phyloP scores from a whole-genome alignment of 1,140 invertebrate genomes.

The Pseudobourletiella spinata region DNA sequence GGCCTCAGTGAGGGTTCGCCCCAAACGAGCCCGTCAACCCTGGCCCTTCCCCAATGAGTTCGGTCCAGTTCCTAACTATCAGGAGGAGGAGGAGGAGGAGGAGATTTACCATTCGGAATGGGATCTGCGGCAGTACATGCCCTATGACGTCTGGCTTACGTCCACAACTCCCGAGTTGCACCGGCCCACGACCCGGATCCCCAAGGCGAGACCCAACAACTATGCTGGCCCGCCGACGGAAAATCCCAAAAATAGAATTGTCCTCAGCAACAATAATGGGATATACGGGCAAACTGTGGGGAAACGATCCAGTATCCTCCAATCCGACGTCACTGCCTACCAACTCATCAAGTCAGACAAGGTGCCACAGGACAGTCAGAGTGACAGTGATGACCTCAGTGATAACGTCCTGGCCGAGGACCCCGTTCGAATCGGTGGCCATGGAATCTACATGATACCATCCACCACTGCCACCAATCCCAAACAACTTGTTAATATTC shows the following conservation, averaged over 20 bases:
- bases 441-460: conserved; percentile 31
- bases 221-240: too few relatives aligned
- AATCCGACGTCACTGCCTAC: conserved; percentile 77
- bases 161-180: too few relatives aligned
- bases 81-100: too few relatives aligned
- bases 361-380: conserved; percentile 15
- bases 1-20: conserved; percentile 30
- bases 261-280: too few relatives aligned
- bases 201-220: too few relatives aligned
- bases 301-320: conserved; percentile 59
- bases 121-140: conserved; percentile 33
- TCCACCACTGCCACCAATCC: too few relatives aligned
- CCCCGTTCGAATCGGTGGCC: conserved; percentile 31
- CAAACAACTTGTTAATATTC: too few relatives aligned
- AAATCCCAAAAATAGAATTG: too few relatives aligned
- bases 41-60: conserved; percentile 31
- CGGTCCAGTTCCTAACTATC: conserved; percentile 34
- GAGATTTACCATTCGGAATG: conserved; percentile 34
- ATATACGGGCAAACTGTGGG: conserved; percentile 11
- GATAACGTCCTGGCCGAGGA: conserved; percentile 45
- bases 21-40: conserved; percentile 27
- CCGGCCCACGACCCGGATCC: too few relatives aligned
- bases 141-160: conserved; percentile 33
- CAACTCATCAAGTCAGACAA: conserved; percentile 64
- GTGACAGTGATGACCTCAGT: conserved; percentile 42